These are phyloP conservation scores for Drosophila truncata DNA, from an alignment of 1,140 invertebrate genomes.

Conservation along the genomic window DNA sequence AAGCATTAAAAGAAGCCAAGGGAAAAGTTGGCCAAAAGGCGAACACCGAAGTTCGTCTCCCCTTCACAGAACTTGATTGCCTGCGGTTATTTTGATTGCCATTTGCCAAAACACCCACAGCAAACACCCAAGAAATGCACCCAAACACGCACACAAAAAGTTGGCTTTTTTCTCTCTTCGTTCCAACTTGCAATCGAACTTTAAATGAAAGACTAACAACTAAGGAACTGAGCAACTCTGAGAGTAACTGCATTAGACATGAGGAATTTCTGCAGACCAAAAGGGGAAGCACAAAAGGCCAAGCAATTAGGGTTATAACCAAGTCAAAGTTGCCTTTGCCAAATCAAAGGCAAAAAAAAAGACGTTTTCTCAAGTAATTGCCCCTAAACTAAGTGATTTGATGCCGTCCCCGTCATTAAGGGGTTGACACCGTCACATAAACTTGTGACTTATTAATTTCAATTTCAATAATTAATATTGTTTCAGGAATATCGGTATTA, in stretches of 20 bases:
- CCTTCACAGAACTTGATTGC: slow-evolving; percentile 64
- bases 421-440: neutral
- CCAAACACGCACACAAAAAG: slow-evolving; percentile 47
- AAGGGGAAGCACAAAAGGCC: slow-evolving; percentile 4
- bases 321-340: slow-evolving; percentile 9
- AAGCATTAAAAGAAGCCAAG: slow-evolving; percentile 40
- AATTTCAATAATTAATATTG: too few species aligned
- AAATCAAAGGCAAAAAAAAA: slow-evolving; percentile 14
- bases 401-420: neutral
- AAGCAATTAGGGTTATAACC: slow-evolving; percentile 32
- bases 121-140: slow-evolving; percentile 46
- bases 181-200: slow-evolving; percentile 58
- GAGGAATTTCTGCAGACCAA: slow-evolving; percentile 2
- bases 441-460: neutral
- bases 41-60: slow-evolving; percentile 27
- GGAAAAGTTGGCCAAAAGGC: slow-evolving; percentile 49
- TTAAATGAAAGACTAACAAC: slow-evolving; percentile 62
- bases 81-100: slow-evolving; percentile 78
- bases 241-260: slow-evolving; percentile 52
- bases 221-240: slow-evolving; percentile 11
- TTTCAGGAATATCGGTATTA: too few species aligned
- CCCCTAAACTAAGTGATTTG: slow-evolving; percentile 24
- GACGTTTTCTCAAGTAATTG: slow-evolving; percentile 27
- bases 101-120: slow-evolving; percentile 58
- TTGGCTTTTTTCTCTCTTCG: slow-evolving; percentile 31